Percentiles rank a stretch among this genome's conserved stretches.
Conservation (phyloP, 2,113 vertebrate genomes). For the Mirza zaza region DNA sequence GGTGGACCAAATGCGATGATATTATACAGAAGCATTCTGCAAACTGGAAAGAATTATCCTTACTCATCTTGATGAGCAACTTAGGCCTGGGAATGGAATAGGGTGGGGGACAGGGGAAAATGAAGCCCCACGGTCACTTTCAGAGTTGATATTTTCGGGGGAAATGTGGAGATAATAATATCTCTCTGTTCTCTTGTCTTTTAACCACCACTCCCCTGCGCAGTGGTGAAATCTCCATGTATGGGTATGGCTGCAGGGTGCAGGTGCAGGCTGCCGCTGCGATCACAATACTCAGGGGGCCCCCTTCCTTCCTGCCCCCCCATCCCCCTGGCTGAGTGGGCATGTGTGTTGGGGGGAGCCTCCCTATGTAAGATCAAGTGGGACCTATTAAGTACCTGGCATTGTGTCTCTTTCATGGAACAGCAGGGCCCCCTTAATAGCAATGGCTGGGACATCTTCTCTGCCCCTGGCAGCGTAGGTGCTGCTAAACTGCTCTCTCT, state of each 20-base stretch:
- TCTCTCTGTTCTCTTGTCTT: background rate
- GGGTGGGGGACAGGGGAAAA: background rate
- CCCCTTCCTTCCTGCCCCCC: background rate
- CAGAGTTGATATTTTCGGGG: background rate
- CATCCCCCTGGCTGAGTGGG: background rate
- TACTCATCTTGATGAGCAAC: background rate
- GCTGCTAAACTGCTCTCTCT: background rate
- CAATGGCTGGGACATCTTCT: background rate
- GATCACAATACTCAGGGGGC: background rate
- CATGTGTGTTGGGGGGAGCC: background rate
- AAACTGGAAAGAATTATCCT: background rate
- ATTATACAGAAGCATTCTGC: background rate
- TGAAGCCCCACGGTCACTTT: background rate
- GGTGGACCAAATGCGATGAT: background rate
- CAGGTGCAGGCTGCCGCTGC: background rate
- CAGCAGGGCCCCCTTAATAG: background rate
- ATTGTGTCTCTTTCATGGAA: background rate
- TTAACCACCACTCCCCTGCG: background rate
- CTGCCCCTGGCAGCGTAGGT: background rate
- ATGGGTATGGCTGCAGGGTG: background rate
- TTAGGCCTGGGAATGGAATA: background rate
- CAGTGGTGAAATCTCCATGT: background rate
- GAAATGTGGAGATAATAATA: background rate
- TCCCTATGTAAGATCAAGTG: background rate
- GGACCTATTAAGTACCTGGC: background rate